phyloP scores from a whole-genome alignment of 1,140 invertebrate species.

The Stegodyphus dumicola region DNA sequence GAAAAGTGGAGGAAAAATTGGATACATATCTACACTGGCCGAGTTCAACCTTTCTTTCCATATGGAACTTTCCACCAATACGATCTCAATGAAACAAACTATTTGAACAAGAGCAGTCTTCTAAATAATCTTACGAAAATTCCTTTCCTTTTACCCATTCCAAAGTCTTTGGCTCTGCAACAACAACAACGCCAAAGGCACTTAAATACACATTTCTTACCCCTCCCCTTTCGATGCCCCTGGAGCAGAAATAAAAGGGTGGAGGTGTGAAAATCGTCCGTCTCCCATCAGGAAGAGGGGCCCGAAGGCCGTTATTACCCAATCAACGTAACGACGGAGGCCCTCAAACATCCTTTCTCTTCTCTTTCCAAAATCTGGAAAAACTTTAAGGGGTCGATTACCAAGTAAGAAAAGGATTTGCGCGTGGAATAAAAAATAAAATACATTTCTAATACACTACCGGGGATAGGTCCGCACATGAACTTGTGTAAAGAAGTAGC shows the following conservation, averaged over 20 bases:
- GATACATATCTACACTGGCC: no score
- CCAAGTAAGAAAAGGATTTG: background rate
- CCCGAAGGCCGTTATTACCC: slow-evolving; percentile 54
- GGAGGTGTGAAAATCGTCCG: slow-evolving; percentile 53
- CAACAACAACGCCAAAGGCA: slow-evolving; percentile 45
- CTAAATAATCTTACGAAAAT: slow-evolving; percentile 37
- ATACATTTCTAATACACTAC: no score
- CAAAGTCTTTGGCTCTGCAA: background rate
- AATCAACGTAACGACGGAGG: slow-evolving; percentile 53
- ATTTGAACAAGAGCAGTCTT: background rate
- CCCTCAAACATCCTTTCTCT: slow-evolving; percentile 6
- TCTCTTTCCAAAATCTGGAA: slow-evolving; percentile 30
- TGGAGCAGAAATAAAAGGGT: slow-evolving; percentile 19
- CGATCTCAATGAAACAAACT: no score
- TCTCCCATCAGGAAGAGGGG: slow-evolving; percentile 38
- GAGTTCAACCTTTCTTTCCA: no score
- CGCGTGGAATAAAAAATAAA: no score
- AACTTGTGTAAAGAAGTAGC: no score
- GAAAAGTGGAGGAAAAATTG: no score
- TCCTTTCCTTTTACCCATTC: slow-evolving; percentile 18
- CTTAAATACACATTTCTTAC: slow-evolving; percentile 50
- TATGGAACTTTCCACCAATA: no score
- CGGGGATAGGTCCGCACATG: no score
- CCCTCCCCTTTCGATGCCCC: background rate
- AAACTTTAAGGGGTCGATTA: slow-evolving; percentile 19